Evolutionary conservation across 2,888 invertebrate species (phyloP), one percentile per base, ranked within the genome.

Genomic region (Reticulitermes lucifugus): DNA sequence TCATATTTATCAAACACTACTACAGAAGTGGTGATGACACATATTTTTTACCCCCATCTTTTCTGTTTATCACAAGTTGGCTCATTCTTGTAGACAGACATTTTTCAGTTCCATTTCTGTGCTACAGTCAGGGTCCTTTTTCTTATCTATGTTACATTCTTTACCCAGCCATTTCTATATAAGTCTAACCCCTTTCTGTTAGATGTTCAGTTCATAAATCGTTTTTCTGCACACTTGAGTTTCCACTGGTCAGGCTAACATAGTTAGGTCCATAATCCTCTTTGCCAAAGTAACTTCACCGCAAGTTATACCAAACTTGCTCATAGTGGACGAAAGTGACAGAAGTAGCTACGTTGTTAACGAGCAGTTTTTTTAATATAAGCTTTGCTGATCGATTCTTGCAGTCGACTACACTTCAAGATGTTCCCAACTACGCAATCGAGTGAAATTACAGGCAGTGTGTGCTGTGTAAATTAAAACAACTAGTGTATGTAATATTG

Each of bases 1-100:
- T 41, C 41, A 41, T 41, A 73, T 73, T 73, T 73, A 73, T 73
- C 73, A 73, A 73, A 73, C 73, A 12, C 18, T 73, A 25, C 73
- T 5, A 73, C 22, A 41, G 35, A 41, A 73, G 73, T 29, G 41
- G 73, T 41, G 73, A 73, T 73, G 29, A 71, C n/a, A 71, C 25
- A 71, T 71, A 71, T 25, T 60, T 60, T 25, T 25, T 65, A n/a
- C 18, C 18, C 55, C 18, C 46, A 9, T 60, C n/a, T 60, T 60
- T 22, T 60, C 60, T 60, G 60, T 60, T 18, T 65, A 4, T 65
- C 25, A 25, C n/a, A 7, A 65, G 65, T 25, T 65, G 65, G 65
- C 65, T 25, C 65, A 65, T 25, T 25, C 25, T n/a, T 65, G 65
- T 65, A 14, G 6, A 65, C n/a, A 65, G 25, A 25, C 65, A 65